Percentiles rank a stretch among this genome's conserved stretches.
These are phyloP conservation scores for Amphiprion ocellaris DNA, from an alignment of 2,113 vertebrate genomes.

Conservation along the genomic window DNA sequence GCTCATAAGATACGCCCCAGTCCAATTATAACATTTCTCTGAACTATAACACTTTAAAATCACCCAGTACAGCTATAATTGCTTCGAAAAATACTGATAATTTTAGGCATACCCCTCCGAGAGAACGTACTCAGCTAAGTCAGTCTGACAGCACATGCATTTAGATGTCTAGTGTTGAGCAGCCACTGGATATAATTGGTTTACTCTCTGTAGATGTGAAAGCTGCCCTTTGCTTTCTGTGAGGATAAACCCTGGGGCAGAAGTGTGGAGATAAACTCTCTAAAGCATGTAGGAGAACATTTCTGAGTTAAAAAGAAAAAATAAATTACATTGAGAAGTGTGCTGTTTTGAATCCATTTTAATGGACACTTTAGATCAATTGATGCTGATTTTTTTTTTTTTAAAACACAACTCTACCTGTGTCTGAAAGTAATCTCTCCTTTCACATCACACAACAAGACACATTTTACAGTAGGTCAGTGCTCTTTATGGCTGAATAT, in stretches of 20 bases:
- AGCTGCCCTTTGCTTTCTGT: conserved; percentile 11
- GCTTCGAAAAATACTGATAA: conserved; percentile 3
- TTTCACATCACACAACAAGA: too few species aligned
- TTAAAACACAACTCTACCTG: too few species aligned
- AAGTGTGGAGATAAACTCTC: neutral
- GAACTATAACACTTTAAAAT: neutral
- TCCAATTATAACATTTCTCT: neutral
- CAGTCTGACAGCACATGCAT: conserved; percentile 8
- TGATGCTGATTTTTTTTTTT: too few species aligned
- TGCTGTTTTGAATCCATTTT: too few species aligned
- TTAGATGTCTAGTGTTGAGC: conserved; percentile 12
- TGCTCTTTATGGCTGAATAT: too few species aligned
- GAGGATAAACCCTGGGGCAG: neutral
- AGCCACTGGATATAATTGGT: conserved; percentile 42
- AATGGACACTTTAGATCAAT: too few species aligned
- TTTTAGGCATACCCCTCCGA: neutral
- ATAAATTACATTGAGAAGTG: too few species aligned
- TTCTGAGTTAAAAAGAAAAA: neutral
- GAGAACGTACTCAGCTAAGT: conserved; percentile 20
- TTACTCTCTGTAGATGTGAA: conserved; percentile 6
- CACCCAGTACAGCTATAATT: conserved; percentile 2
- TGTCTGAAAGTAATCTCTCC: too few species aligned
- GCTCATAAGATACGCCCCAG: neutral
- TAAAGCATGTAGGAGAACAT: neutral
- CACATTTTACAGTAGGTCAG: too few species aligned